phyloP scores from a whole-genome alignment of 2,888 invertebrate genomes.

The Brachyopa scutellaris region DNA sequence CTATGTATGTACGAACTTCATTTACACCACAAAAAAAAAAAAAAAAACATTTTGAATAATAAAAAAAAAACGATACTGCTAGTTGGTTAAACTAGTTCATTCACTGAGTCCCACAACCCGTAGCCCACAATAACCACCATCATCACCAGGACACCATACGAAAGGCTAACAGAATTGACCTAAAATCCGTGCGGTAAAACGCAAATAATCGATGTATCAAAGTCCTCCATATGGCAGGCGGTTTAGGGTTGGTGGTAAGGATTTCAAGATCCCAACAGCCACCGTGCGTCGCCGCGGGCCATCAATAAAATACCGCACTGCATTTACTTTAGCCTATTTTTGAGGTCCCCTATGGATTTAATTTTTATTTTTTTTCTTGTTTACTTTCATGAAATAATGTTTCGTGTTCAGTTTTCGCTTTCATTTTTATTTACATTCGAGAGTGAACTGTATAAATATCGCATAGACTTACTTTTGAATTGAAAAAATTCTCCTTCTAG shows the following conservation, averaged over 20 bases:
- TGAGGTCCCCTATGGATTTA: conserved; percentile 1
- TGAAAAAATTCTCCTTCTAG: neutral
- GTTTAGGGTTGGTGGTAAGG: neutral
- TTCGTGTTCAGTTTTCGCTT: neutral
- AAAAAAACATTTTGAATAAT: neutral
- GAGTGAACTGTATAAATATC: too few species aligned
- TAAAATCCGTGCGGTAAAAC: conserved; percentile 32
- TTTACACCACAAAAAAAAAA: conserved; percentile 14
- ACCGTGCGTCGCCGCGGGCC: too few species aligned
- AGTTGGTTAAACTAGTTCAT: conserved; percentile 42
- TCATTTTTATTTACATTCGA: neutral
- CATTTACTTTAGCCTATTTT: conserved; percentile 21
- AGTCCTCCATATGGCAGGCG: neutral
- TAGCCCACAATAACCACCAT: neutral
- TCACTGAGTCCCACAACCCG: neutral
- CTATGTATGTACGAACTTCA: too few species aligned
- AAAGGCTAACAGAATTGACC: conserved; percentile 23
- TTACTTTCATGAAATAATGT: neutral
- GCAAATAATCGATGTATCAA: conserved; percentile 33
- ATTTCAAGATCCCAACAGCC: neutral
- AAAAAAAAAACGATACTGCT: conserved; percentile 16
- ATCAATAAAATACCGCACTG: conserved; percentile 1
- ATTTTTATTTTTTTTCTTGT: conserved; percentile 23
- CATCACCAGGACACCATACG: neutral
- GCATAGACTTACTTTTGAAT: neutral